phyloP scores from a whole-genome alignment of 2,797 vertebrate species.

The Menidia menidia region DNA sequence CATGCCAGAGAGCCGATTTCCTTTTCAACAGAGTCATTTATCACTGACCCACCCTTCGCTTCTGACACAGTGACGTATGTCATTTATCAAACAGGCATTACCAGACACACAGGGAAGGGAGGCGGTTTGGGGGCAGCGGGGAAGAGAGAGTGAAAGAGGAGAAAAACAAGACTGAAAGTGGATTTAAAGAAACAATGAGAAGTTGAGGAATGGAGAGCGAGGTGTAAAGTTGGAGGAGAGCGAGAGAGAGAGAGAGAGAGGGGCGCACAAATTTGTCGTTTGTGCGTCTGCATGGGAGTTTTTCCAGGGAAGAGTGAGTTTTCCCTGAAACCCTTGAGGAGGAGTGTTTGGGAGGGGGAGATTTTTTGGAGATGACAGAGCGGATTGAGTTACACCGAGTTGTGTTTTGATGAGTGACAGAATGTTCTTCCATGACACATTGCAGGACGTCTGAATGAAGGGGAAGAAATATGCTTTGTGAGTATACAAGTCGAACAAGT shows the following conservation, averaged over 20 bases:
- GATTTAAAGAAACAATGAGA: constrained; percentile 66
- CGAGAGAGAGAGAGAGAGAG: constrained; percentile 8
- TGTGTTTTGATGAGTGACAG: constrained; percentile 78
- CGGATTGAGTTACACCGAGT: constrained; percentile 78
- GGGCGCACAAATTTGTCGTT: constrained; percentile 45
- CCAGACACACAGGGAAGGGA: constrained; percentile 81
- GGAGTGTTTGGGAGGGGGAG: constrained; percentile 65
- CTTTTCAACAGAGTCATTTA: constrained; percentile 98
- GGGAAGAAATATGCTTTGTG: constrained; percentile 53
- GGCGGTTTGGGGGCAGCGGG: constrained; percentile 60
- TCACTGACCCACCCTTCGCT: constrained; percentile 98
- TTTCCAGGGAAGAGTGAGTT: constrained; percentile 71
- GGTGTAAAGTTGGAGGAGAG: constrained; percentile 54
- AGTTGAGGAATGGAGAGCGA: constrained; percentile 66
- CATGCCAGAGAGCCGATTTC: constrained; percentile 99
- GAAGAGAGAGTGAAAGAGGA: constrained; percentile 64
- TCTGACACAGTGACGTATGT: constrained; percentile 97
- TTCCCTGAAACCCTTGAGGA: constrained; percentile 71
- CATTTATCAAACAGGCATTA: constrained; percentile 98
- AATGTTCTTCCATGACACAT: constrained; percentile 70
- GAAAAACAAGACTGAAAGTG: constrained; percentile 59
- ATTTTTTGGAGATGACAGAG: constrained; percentile 75
- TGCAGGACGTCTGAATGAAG: constrained; percentile 61
- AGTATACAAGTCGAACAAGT: constrained; percentile 58
- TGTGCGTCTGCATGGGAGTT: constrained; percentile 43